Evolutionary conservation across 2,797 vertebrate species (phyloP), one percentile per base, ranked within the genome.

Genomic region (Galaxias olidus): DNA sequence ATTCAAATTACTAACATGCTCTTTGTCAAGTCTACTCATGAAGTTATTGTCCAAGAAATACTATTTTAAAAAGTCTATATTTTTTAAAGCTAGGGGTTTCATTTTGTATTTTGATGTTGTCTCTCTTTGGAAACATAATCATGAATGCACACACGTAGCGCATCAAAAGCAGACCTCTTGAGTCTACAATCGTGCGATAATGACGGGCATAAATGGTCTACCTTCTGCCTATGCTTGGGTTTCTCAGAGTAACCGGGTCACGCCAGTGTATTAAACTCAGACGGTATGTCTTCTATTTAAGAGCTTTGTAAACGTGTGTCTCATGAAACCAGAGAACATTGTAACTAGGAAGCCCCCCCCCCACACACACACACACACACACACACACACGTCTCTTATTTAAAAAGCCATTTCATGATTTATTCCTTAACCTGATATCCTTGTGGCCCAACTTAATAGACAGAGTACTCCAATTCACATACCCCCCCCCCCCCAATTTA

Each of bases 321-420:
- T 63, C 17, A 68, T 74, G 77, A 82, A 87, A 86, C 63, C 71
- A 75, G 76, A 87, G 80, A 81, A 70, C 73, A 44, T 46, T 64
- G 68, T 77, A 72, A 70, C 61, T 77, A 2, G 2, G 30, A 30
- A 2, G 3, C 30, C 30, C 30, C 30, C 30, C 30, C 30, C 30
- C 30, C 30, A n/a, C n/a, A n/a, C n/a, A n/a, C n/a, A n/a, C n/a
- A n/a, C n/a, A n/a, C n/a, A n/a, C n/a, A n/a, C 61, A 45, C 50
- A 30, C 60, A 71, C 56, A 15, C 72, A 72, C 63, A 61, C 59
- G 5, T 41, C 61, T 69, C 73, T 78, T 70, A 64, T 70, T 75
- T 55, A 68, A 72, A 30, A 81, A 66, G 56, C 55, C 73, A 61
- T 51, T 68, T 60, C 56, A 73, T 63, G 47, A 71, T 86, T 82